A percentile compares a stretch with the other conserved stretches of the same genome.
These are phyloP conservation scores for Anoplopoma fimbria DNA, from an alignment of 2,113 vertebrate genomes.

Conservation along the genomic window DNA sequence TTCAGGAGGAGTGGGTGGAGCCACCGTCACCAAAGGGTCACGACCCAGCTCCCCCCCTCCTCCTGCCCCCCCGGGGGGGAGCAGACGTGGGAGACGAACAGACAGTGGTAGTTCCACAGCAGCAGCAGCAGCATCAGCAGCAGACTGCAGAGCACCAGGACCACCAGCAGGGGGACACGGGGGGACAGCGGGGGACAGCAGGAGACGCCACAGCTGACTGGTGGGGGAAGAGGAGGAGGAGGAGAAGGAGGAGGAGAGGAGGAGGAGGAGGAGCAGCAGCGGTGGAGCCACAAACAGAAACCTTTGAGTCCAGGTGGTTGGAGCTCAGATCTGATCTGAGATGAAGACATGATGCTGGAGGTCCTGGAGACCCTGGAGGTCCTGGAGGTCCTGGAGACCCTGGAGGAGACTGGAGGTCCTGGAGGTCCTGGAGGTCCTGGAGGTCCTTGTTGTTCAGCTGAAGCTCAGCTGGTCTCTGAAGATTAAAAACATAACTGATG, in stretches of 20 bases:
- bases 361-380: background rate
- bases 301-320: conserved; percentile 21
- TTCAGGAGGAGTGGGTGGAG: background rate
- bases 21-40: background rate
- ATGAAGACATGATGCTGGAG: conserved; percentile 37
- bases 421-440: too few species aligned
- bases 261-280: conserved; percentile 4
- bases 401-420: too few species aligned
- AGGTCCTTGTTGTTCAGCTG: background rate
- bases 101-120: conserved; percentile 77
- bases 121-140: conserved; percentile 70
- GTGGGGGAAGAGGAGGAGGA: conserved; percentile 18
- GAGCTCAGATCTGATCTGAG: background rate
- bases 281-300: conserved; percentile 44
- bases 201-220: background rate
- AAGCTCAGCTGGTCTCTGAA: conserved; percentile 5
- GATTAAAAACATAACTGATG: conserved; percentile 1
- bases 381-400: too few species aligned
- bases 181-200: background rate
- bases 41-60: background rate
- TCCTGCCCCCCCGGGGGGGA: background rate
- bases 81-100: conserved; percentile 67
- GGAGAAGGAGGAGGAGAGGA: conserved; percentile 15
- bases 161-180: conserved; percentile 61
- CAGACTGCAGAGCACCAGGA: conserved; percentile 57